Conservation (phyloP, 2,888 invertebrate genomes). For the Rhopalosiphum nymphaeae region DNA sequence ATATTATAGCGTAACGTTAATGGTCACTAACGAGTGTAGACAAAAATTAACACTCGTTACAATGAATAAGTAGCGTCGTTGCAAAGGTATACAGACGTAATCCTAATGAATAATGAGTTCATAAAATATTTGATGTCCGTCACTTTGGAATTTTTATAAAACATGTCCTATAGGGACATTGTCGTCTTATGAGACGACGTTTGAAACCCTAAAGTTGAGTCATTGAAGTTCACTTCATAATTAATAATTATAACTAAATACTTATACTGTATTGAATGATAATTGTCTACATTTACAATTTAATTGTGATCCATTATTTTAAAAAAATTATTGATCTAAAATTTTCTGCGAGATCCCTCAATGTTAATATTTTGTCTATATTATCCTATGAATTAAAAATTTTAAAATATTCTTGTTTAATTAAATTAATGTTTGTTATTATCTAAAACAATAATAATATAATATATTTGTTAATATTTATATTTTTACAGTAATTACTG, state of each 20-base stretch:
- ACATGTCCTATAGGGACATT: neutral
- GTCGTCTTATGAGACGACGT: neutral
- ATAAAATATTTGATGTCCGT: neutral
- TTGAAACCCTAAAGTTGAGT: neutral
- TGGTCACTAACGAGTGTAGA: neutral
- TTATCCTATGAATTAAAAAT: neutral
- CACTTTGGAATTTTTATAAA: neutral
- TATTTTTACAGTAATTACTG: neutral
- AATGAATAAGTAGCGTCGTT: neutral
- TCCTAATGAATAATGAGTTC: constrained; percentile 20
- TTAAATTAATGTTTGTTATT: neutral
- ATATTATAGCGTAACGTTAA: neutral
- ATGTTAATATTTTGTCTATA: neutral
- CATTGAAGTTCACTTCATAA: neutral
- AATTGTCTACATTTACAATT: neutral
- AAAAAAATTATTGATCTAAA: neutral
- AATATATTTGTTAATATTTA: neutral
- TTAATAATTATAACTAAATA: neutral
- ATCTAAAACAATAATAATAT: neutral
- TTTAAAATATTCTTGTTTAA: neutral
- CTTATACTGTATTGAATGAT: neutral
- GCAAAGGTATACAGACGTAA: neutral
- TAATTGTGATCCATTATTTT: neutral
- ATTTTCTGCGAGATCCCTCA: no score
- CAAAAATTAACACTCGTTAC: neutral